These are phyloP conservation scores for Eleginops maclovinus DNA, from an alignment of 2,113 vertebrate genomes.

Conservation along the genomic window DNA sequence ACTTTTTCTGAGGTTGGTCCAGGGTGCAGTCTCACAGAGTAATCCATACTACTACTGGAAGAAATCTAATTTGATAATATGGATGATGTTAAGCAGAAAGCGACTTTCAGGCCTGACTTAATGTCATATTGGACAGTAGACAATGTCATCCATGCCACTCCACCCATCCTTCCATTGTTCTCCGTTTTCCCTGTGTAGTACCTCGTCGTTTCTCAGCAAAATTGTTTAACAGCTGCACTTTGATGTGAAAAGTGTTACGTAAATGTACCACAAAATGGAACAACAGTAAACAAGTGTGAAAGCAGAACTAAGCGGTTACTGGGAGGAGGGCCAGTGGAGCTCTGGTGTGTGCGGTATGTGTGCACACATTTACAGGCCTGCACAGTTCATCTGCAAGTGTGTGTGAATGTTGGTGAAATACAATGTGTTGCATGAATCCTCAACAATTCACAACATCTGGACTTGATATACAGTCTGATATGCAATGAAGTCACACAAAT, in stretches of 20 bases:
- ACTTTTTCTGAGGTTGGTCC: neutral
- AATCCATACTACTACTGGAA: neutral
- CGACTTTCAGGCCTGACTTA: neutral
- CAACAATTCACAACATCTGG: slow-evolving; percentile 26
- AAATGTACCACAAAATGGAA: slow-evolving; percentile 28
- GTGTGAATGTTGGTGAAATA: neutral
- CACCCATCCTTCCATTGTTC: neutral
- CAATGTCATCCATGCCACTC: neutral
- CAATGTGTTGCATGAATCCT: neutral
- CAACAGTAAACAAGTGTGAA: slow-evolving; percentile 40
- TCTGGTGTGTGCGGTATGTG: slow-evolving; percentile 12
- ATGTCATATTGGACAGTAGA: neutral
- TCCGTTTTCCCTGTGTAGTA: neutral
- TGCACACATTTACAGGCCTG: neutral
- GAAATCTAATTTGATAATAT: neutral
- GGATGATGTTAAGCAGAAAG: neutral
- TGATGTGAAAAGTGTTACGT: slow-evolving; percentile 41
- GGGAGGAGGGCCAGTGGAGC: neutral
- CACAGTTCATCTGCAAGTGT: too few species aligned
- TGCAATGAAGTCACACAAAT: slow-evolving; percentile 1
- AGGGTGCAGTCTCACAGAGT: neutral
- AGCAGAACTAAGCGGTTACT: neutral
- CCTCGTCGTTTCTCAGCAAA: slow-evolving; percentile 17
- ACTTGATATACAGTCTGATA: slow-evolving; percentile 18
- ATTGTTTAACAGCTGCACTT: slow-evolving; percentile 48